These are phyloP conservation scores for Amphimallon solstitiale DNA, from an alignment of 2,888 invertebrate genomes.

Conservation along the genomic window DNA sequence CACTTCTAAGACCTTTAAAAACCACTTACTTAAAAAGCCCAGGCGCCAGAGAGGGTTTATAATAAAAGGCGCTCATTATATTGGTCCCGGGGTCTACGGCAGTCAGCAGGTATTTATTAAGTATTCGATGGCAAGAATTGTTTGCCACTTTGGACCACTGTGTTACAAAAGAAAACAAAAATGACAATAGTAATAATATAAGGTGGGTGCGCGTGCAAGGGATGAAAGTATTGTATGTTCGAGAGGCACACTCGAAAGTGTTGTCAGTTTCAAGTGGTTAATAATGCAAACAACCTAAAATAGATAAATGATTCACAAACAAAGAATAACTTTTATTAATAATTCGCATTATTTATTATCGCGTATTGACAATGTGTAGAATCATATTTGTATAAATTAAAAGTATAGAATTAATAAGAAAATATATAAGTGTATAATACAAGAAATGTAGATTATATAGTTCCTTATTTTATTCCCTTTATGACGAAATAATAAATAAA, in stretches of 20 bases:
- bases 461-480: too few species aligned
- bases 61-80: constrained; percentile 55
- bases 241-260: constrained; percentile 9
- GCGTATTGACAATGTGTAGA: too few species aligned
- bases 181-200: constrained; percentile 18
- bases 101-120: constrained; percentile 56
- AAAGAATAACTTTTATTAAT: too few species aligned
- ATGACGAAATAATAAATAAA: too few species aligned
- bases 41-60: constrained; percentile 54
- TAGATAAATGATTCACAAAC: too few species aligned
- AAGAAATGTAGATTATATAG: too few species aligned
- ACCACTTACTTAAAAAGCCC: constrained; percentile 41
- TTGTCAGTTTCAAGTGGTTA: constrained; percentile 18
- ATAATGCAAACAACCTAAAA: constrained; percentile 3
- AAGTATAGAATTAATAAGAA: too few species aligned
- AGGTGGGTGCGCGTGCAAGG: not conserved
- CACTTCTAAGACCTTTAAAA: constrained; percentile 26
- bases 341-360: too few species aligned
- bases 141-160: constrained; percentile 55
- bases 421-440: too few species aligned
- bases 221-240: too few species aligned
- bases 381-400: too few species aligned
- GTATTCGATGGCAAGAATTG: constrained; percentile 55
- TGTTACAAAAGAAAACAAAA: constrained; percentile 53
- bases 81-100: constrained; percentile 47